phyloP scores from a whole-genome alignment of 37 sponge, comb jelly and placozoan genomes.

The Aplysina aerophoba region DNA sequence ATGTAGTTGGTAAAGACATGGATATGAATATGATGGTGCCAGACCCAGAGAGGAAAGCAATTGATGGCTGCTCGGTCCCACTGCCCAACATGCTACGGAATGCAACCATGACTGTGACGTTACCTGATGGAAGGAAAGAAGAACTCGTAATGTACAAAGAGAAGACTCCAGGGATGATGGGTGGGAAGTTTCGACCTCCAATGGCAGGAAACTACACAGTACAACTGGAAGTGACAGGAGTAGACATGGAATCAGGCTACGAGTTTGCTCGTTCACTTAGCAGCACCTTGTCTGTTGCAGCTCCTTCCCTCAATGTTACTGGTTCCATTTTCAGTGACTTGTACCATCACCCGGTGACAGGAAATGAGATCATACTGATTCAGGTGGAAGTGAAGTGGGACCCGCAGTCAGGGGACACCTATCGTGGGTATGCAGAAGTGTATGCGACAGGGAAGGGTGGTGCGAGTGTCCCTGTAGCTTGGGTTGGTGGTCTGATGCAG shows the following conservation, averaged over 20 bases:
- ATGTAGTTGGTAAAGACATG: background rate
- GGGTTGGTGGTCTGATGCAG: constrained; percentile 16
- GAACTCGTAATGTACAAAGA: background rate
- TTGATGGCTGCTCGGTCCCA: no score
- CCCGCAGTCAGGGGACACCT: background rate
- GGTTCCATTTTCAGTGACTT: background rate
- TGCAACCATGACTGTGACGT: background rate
- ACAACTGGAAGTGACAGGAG: background rate
- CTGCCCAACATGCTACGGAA: background rate
- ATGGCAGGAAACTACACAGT: constrained; percentile 8
- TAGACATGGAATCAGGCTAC: background rate
- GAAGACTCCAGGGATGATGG: background rate
- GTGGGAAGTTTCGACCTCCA: background rate
- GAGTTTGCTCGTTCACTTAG: background rate
- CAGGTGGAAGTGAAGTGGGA: constrained; percentile 3
- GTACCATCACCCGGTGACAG: background rate
- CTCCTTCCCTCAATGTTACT: constrained; percentile 20
- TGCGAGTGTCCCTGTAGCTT: constrained; percentile 11
- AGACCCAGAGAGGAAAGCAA: no score
- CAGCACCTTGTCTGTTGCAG: background rate
- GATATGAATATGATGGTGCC: background rate
- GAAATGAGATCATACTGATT: background rate
- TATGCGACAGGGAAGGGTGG: constrained; percentile 4
- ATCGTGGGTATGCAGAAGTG: constrained; percentile 15
- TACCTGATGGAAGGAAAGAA: background rate